Conservation (phyloP, 2,797 vertebrate genomes). For the Numenius phaeopus region DNA sequence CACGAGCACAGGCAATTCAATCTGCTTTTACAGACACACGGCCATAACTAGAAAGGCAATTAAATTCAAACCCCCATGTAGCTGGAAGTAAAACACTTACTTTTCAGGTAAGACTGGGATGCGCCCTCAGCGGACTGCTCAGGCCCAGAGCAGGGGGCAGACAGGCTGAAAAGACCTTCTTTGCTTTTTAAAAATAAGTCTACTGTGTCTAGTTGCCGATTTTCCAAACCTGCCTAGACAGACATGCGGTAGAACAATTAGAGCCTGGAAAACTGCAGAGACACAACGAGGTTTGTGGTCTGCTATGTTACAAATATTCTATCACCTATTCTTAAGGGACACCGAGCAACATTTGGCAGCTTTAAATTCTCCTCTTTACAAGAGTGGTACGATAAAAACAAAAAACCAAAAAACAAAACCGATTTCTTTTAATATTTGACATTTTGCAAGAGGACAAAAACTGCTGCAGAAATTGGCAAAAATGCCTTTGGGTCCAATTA, state of each 20-base stretch:
- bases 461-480: neutral
- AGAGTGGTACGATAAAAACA: neutral
- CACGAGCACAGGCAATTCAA: neutral
- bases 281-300: neutral
- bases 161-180: slow-evolving; percentile 85
- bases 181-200: slow-evolving; percentile 97
- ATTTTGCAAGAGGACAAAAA: neutral
- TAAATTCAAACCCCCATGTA: rapidly evolving
- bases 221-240: slow-evolving; percentile 92
- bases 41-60: neutral
- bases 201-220: slow-evolving; percentile 94
- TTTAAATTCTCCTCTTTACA: neutral
- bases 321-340: neutral
- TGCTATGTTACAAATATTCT: neutral
- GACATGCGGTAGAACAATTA: neutral
- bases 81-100: slow-evolving; percentile 71
- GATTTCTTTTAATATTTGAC: neutral
- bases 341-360: neutral
- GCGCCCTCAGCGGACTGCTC: slow-evolving; percentile 53
- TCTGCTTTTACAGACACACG: neutral
- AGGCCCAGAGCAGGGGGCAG: slow-evolving; percentile 47
- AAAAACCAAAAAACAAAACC: neutral
- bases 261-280: neutral
- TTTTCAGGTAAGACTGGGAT: slow-evolving; percentile 78
- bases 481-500: neutral